phyloP scores from a whole-genome alignment of 2,888 invertebrate species.

The Lypha dubia region DNA sequence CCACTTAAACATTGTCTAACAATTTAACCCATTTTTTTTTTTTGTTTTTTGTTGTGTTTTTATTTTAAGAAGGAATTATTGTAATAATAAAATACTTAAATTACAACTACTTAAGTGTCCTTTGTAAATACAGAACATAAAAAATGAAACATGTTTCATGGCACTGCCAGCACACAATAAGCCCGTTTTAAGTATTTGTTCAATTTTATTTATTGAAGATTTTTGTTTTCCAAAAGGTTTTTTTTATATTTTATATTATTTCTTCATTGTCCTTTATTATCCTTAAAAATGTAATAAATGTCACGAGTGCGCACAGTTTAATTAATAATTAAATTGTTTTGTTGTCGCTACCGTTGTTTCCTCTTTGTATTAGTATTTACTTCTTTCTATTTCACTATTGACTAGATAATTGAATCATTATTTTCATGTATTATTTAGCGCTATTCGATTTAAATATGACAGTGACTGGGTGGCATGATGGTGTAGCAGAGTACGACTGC shows the following conservation, averaged over 20 bases:
- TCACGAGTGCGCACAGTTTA: conserved; percentile 73
- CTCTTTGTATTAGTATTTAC: conserved; percentile 19
- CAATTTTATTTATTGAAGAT: not conserved
- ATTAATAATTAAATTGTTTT: conserved; percentile 82
- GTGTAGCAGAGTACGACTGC: not conserved
- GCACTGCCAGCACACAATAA: not conserved
- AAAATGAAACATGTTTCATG: conserved; percentile 7
- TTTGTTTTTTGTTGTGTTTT: too few species aligned
- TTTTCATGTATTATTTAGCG: conserved; percentile 69
- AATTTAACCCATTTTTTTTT: conserved; percentile 40
- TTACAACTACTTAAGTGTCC: conserved; percentile 74
- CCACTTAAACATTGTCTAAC: not conserved
- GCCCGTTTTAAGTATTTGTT: not conserved
- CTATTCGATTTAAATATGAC: conserved; percentile 53
- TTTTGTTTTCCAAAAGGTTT: not conserved
- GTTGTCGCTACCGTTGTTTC: not conserved
- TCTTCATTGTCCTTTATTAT: not conserved
- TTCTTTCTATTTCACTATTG: conserved; percentile 25
- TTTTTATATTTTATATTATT: not conserved
- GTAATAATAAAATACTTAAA: conserved; percentile 46
- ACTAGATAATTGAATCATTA: conserved; percentile 81
- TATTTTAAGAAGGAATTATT: not conserved
- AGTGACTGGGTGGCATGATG: not conserved
- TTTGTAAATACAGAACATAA: conserved; percentile 61
- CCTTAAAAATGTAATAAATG: conserved; percentile 49